Conservation (phyloP, 2,113 vertebrate genomes). For the Turnix velox region DNA sequence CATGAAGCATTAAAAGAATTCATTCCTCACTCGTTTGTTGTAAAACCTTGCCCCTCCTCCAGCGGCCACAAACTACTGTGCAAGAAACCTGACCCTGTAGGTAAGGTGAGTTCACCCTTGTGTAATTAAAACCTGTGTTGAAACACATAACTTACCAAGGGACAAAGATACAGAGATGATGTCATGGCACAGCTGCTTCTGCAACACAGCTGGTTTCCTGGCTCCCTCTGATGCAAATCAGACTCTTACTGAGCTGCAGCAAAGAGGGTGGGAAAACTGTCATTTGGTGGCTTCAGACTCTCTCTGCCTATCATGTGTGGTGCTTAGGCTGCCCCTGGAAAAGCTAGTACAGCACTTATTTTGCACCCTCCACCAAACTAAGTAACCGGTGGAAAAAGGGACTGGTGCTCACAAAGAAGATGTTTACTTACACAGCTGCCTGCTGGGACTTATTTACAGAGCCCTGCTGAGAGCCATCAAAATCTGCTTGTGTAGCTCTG, state of each 20-base stretch:
- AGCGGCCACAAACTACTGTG: neutral
- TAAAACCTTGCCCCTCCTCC: neutral
- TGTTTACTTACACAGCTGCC: conserved; percentile 56
- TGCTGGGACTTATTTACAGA: conserved; percentile 60
- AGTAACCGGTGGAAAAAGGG: neutral
- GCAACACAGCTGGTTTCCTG: neutral
- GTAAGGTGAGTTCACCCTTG: neutral
- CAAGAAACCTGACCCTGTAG: neutral
- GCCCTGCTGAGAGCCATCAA: conserved; percentile 35
- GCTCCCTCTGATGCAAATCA: neutral
- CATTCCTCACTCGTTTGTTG: neutral
- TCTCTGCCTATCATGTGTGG: neutral
- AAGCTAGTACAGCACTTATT: neutral
- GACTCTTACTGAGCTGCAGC: neutral
- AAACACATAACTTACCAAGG: neutral
- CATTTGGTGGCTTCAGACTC: neutral
- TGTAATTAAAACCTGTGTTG: neutral
- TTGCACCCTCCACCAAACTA: neutral
- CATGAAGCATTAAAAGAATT: neutral
- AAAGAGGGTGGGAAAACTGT: neutral
- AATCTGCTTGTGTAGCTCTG: conserved; percentile 41
- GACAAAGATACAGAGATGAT: conserved; percentile 27
- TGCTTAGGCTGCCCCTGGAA: neutral
- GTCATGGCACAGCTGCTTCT: conserved; percentile 14
- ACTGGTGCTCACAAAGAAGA: neutral